Evolutionary conservation across 92 coral and sea anemone genomes (phyloP).

Genomic region (Pocillopora grandis): DNA sequence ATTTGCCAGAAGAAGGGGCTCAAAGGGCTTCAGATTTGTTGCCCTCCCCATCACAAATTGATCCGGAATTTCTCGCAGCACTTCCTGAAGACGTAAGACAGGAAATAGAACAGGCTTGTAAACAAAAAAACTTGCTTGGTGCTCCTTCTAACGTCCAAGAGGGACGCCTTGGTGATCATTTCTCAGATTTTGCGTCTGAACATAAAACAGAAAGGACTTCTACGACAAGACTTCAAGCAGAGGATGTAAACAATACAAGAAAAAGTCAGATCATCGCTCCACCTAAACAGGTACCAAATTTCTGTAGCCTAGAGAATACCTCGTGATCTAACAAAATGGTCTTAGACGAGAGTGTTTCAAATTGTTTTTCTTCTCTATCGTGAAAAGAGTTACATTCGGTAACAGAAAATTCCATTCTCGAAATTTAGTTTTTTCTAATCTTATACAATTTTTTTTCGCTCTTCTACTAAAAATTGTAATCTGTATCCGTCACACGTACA

Average conservation of each 20-base stretch:
- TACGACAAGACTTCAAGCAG: background rate
- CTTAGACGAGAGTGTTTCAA: no score
- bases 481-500: no score
- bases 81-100: constrained; percentile 73
- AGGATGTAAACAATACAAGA: background rate
- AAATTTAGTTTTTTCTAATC: no score
- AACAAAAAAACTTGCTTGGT: constrained; percentile 2
- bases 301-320: no score
- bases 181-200: background rate
- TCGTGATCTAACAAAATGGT: no score
- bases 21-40: constrained; percentile 17
- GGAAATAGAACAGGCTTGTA: constrained; percentile 68
- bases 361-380: no score
- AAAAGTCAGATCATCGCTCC: background rate
- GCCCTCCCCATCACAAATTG: constrained; percentile 63
- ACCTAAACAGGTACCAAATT: constrained; percentile 17
- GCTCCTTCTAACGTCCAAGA: background rate
- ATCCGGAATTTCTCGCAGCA: constrained; percentile 68
- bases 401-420: no score
- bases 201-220: background rate
- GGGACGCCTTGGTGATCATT: background rate
- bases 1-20: background rate
- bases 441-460: no score
- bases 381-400: no score
- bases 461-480: no score